A percentile compares a stretch with the other conserved stretches of the same genome.
Evolutionary conservation across 2,888 invertebrate species (phyloP).

Genomic region (Eupithecia dodoneata): DNA sequence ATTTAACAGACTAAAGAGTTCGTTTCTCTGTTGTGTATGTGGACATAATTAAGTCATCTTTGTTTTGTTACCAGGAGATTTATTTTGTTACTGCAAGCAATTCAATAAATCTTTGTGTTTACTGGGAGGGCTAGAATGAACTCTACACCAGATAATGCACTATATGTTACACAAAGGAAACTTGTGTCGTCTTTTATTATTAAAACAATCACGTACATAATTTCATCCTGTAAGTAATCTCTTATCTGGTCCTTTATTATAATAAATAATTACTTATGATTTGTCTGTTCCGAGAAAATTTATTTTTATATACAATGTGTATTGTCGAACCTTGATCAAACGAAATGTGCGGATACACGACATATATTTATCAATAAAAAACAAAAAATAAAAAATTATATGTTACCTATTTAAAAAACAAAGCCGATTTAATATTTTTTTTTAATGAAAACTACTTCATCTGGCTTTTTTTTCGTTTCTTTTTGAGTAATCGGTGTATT

Average conservation of each 20-base stretch:
- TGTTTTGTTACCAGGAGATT: background rate
- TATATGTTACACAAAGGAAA: background rate
- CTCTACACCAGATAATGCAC: background rate
- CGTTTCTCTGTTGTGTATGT: background rate
- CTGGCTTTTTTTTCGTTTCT: too few species aligned
- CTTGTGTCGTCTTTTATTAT: background rate
- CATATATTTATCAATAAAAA: too few species aligned
- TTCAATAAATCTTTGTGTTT: constrained; percentile 4
- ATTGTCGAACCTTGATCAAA: too few species aligned
- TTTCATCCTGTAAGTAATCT: background rate
- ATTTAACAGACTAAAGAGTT: background rate
- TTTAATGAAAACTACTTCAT: too few species aligned
- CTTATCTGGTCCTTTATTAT: background rate
- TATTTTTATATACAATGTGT: too few species aligned
- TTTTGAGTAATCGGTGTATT: too few species aligned
- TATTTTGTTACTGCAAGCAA: background rate
- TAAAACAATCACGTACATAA: background rate
- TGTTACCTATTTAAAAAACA: too few species aligned
- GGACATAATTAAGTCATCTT: background rate
- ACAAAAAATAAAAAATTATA: too few species aligned
- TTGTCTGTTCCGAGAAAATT: too few species aligned
- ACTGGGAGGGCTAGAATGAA: background rate
- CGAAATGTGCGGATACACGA: too few species aligned
- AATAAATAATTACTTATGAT: too few species aligned
- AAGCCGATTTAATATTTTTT: too few species aligned